Percentiles rank a stretch among this genome's conserved stretches.
Conservation (phyloP, 2,888 invertebrate genomes). For the Drosophila dives region DNA sequence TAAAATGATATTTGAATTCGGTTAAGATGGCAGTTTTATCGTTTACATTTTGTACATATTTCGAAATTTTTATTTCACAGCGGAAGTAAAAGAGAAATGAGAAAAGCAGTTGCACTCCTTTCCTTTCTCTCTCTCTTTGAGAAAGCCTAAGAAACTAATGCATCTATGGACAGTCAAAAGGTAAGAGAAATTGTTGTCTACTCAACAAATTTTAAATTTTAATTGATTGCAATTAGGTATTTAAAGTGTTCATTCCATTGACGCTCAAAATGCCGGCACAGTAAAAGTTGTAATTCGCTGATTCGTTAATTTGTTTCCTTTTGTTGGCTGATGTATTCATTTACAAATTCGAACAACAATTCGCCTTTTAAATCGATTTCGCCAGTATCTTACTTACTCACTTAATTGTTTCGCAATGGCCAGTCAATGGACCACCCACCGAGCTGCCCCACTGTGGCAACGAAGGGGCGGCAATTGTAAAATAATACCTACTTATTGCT, state of each 20-base stretch:
- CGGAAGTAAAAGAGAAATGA: too few species aligned
- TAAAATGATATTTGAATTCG: too few species aligned
- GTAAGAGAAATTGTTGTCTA: not conserved
- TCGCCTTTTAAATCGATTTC: conserved; percentile 53
- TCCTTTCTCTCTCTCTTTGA: too few species aligned
- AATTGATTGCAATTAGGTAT: not conserved
- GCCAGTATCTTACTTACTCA: conserved; percentile 53
- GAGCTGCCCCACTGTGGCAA: not conserved
- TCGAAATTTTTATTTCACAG: too few species aligned
- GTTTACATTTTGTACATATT: too few species aligned
- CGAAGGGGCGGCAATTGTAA: conserved; percentile 20
- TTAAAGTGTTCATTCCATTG: not conserved
- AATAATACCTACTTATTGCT: conserved; percentile 26
- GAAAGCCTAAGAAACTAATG: conserved; percentile 12
- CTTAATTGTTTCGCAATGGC: conserved; percentile 60
- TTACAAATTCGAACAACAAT: conserved; percentile 49
- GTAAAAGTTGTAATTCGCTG: not conserved
- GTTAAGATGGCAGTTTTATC: too few species aligned
- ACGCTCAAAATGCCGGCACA: not conserved
- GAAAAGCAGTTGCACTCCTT: too few species aligned
- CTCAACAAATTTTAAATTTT: not conserved
- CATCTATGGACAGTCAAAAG: conserved; percentile 8
- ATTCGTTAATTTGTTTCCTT: conserved; percentile 11
- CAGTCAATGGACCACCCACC: not conserved
- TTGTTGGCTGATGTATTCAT: conserved; percentile 33